Percentiles rank a stretch among this genome's conserved stretches.
phyloP scores from a whole-genome alignment of 2,113 vertebrate species.

The Dasyornis broadbenti region DNA sequence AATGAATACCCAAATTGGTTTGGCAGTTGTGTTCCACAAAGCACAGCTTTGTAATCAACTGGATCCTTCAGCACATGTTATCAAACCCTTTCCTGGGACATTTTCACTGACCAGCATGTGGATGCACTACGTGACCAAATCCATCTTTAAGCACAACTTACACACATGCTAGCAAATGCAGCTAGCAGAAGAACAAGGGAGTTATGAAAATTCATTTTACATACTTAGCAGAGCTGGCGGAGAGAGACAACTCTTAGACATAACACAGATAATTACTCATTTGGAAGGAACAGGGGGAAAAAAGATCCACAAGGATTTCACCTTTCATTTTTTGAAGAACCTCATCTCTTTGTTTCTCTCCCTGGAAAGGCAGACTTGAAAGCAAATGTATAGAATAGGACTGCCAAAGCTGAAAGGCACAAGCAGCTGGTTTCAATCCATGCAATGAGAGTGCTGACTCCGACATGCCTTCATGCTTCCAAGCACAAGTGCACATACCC shows the following conservation, averaged over 20 bases:
- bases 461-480: fast-evolving
- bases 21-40: neutral
- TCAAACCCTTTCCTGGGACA: neutral
- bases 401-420: neutral
- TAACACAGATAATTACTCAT: neutral
- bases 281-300: neutral
- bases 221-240: neutral
- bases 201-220: neutral
- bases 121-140: fast-evolving
- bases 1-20: neutral
- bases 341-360: neutral
- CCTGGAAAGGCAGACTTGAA: neutral
- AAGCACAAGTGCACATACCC: fast-evolving
- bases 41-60: neutral
- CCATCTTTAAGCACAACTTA: neutral
- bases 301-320: neutral
- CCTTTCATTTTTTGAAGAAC: neutral
- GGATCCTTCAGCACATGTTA: neutral
- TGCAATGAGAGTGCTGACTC: neutral
- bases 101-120: neutral
- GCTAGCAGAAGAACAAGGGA: neutral
- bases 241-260: neutral
- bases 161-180: neutral
- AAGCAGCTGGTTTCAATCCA: neutral
- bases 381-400: neutral